These are phyloP conservation scores for Agrochola lychnidis DNA, from an alignment of 2,888 invertebrate species.

Conservation along the genomic window DNA sequence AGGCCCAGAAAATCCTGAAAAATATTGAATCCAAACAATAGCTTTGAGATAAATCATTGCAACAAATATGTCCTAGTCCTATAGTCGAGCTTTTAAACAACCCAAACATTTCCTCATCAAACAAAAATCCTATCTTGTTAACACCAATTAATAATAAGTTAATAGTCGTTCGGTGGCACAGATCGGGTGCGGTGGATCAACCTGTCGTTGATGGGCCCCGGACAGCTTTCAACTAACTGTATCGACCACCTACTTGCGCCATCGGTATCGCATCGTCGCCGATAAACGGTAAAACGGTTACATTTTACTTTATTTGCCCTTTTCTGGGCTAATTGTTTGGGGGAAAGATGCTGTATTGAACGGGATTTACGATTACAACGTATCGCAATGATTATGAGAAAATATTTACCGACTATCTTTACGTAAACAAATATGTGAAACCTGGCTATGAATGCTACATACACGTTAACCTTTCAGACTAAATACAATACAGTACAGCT, in stretches of 20 bases:
- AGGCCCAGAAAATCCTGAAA: neutral
- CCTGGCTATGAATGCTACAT: neutral
- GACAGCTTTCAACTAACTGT: constrained; percentile 79
- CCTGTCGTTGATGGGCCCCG: constrained; percentile 70
- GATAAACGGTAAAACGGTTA: constrained; percentile 71
- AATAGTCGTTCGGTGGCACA: constrained; percentile 61
- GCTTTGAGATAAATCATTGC: neutral
- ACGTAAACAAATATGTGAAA: neutral
- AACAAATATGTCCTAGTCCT: neutral
- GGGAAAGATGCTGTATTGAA: neutral
- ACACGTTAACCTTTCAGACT: neutral
- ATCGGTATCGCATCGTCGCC: constrained; percentile 62
- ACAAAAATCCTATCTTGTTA: constrained; percentile 4
- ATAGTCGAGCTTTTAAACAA: constrained; percentile 19
- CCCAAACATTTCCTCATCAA: constrained; percentile 11
- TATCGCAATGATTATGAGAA: neutral
- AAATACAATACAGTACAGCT: neutral
- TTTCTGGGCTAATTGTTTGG: constrained; percentile 61
- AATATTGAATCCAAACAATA: constrained; percentile 2
- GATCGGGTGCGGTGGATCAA: constrained; percentile 61
- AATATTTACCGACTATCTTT: neutral
- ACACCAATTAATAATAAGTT: constrained; percentile 52
- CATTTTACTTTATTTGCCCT: constrained; percentile 73
- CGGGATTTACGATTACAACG: neutral
- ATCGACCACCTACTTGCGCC: constrained; percentile 69